These are phyloP conservation scores for Triplophysa dalaica DNA, from an alignment of 2,113 vertebrate species.

Conservation along the genomic window DNA sequence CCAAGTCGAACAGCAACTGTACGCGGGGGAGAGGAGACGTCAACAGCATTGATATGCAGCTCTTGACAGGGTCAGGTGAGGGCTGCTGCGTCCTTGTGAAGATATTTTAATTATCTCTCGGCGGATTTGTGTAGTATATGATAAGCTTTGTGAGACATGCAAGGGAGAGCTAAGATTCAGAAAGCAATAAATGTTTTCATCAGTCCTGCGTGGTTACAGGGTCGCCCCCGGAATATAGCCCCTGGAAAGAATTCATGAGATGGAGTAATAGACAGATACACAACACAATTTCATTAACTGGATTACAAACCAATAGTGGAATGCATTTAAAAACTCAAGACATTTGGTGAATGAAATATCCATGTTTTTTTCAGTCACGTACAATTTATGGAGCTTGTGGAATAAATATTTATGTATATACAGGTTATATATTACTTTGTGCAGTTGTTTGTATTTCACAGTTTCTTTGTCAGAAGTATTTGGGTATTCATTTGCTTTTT, in stretches of 20 bases:
- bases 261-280: conserved; percentile 3
- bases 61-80: conserved; percentile 45
- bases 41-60: conserved; percentile 48
- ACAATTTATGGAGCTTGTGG: neutral
- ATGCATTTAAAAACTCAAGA: neutral
- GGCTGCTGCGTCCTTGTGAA: conserved; percentile 30
- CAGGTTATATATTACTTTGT: neutral
- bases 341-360: neutral
- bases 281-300: conserved; percentile 15
- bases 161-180: conserved; percentile 18
- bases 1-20: conserved; percentile 10
- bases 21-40: conserved; percentile 28
- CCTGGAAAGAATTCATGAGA: conserved; percentile 17
- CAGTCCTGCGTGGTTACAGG: conserved; percentile 32
- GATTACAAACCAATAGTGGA: neutral
- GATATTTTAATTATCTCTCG: conserved; percentile 51
- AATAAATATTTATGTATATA: neutral
- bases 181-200: conserved; percentile 43
- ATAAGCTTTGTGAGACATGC: conserved; percentile 38
- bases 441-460: neutral
- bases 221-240: conserved; percentile 16
- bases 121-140: conserved; percentile 47
- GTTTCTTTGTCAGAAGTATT: neutral
- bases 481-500: neutral
- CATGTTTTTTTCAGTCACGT: neutral